Evolutionary conservation across 2,113 vertebrate species (phyloP).

Genomic region (Varanus komodoensis): DNA sequence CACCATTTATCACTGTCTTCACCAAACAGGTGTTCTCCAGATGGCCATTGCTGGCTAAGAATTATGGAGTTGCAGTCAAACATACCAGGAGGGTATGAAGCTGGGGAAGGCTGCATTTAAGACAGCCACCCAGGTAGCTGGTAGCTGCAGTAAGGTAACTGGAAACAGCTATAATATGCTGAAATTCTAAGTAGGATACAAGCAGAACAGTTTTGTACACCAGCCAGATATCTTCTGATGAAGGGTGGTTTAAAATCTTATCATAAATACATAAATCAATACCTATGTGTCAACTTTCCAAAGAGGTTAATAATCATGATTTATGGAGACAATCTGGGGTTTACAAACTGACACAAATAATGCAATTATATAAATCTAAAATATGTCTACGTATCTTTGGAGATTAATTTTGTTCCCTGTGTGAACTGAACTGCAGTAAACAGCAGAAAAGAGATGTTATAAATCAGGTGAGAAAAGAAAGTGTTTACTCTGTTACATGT

Average conservation of each 20-base stretch:
- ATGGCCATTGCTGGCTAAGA: too few relatives aligned
- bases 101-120: not conserved
- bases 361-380: conserved; percentile 40
- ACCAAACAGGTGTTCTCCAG: too few relatives aligned
- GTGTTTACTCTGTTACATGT: not conserved
- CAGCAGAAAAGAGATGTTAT: conserved; percentile 21
- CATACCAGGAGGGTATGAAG: too few relatives aligned
- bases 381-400: conserved; percentile 11
- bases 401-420: not conserved
- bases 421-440: not conserved
- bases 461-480: conserved; percentile 24
- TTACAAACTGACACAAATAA: conserved; percentile 53
- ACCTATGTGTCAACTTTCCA: conserved; percentile 24
- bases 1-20: not conserved
- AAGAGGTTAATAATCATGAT: conserved; percentile 50
- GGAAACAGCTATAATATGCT: not conserved
- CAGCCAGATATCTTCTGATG: not conserved
- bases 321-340: conserved; percentile 46
- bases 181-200: not conserved
- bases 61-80: too few relatives aligned
- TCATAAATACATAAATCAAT: conserved; percentile 12
- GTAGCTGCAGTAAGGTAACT: conserved; percentile 26
- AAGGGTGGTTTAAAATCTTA: not conserved
- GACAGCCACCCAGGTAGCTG: conserved; percentile 9
- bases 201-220: conserved; percentile 21